Conservation (phyloP, 1,140 invertebrate genomes). For the Drosophila yakuba region DNA sequence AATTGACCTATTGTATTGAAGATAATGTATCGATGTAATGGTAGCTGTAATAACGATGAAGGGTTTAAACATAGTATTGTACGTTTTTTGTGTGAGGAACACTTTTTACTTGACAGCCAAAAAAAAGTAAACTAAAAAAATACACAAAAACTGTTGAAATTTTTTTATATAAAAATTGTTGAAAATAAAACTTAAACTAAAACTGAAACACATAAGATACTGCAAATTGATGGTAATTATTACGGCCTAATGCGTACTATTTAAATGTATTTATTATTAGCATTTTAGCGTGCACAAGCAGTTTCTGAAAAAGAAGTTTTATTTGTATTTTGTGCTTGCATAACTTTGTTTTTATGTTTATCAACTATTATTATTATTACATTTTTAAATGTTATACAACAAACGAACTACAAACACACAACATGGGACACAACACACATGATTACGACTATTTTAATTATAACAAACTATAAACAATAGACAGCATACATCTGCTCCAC, state of each 20-base stretch:
- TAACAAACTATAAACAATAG: conserved; percentile 35
- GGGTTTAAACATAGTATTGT: conserved; percentile 68
- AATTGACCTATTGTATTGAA: conserved; percentile 59
- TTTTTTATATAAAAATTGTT: conserved; percentile 82
- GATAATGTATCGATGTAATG: conserved; percentile 49
- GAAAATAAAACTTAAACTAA: conserved; percentile 23
- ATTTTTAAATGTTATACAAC: conserved; percentile 73
- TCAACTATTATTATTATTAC: conserved; percentile 74
- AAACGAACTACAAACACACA: conserved; percentile 45
- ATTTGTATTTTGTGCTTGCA: conserved; percentile 69
- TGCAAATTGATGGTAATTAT: conserved; percentile 80
- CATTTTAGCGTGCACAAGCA: conserved; percentile 66
- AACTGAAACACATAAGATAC: conserved; percentile 50
- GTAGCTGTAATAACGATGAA: conserved; percentile 61
- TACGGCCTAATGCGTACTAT: conserved; percentile 71
- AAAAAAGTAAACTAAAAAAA: conserved; percentile 45
- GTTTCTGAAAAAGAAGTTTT: conserved; percentile 48
- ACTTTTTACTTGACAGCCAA: conserved; percentile 80
- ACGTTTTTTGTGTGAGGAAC: conserved; percentile 76
- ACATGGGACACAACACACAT: conserved; percentile 37
- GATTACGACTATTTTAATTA: conserved; percentile 19
- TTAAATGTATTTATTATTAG: conserved; percentile 80
- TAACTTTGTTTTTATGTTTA: conserved; percentile 76
- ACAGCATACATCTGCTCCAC: conserved; percentile 25
- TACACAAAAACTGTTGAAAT: conserved; percentile 68